Base-by-base conservation (phyloP, 2,888 invertebrate genomes). In the Agapostemon virescens region DNA sequence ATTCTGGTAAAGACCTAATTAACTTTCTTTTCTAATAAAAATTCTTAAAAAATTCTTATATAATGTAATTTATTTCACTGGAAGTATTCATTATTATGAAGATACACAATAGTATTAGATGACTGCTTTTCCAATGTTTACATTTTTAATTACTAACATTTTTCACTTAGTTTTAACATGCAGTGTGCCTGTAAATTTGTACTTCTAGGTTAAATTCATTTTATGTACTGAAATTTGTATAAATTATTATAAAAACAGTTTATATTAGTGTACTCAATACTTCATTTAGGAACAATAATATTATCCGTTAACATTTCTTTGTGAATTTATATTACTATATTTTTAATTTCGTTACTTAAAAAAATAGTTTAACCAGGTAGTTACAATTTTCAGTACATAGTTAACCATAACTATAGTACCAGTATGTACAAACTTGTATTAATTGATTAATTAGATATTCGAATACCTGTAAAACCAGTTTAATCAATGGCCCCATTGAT, bases 281-380 rank as follows among this genome's bases (percentile, higher is more conserved):
- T 66, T 42, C 26, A n/a, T 42, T 40, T 17, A 42, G 40, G 23
- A 40, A 26, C 33, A 61, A 15, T 42, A 61, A 61, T 38, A 61
- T 61, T 45, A 61, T 42, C 42, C 40, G 42, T 61, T 17, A 70
- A 45, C 42, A 42, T 42, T 45, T 70, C n/a, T 33, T 30, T 17
- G n/a, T 70, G 17, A 69, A 72, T 75, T 30, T 74, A 68, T 40
- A 79, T 42, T 33, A 58, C 66, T 75, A 36, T 49, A 61, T 42
- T 63, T 30, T 30, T 9, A 63, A 30, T 71, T 61, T 17, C 33
- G 36, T 71, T 71, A 17, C n/a, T 63, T 42, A 23, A 71, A 71
- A 63, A 63, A 36, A 63, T 63, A 42, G 17, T 71, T 71, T 7
- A 45, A 63, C 26, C 36, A 11, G 38, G 38, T 55, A 69, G 36